Evolutionary conservation across 2,888 invertebrate genomes (phyloP).

Genomic region (Tinea trinotella): DNA sequence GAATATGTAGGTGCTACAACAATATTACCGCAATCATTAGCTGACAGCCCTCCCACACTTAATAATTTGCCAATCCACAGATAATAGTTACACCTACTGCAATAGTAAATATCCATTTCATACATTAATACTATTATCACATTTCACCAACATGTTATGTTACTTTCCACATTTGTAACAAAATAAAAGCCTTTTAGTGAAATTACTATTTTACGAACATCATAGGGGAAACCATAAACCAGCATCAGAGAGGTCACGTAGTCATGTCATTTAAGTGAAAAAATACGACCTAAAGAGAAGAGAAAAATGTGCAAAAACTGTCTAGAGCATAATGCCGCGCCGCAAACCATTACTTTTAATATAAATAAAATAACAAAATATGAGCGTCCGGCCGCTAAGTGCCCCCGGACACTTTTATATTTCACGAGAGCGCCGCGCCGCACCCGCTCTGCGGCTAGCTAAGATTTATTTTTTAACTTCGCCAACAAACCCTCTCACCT

Average conservation of each 20-base stretch:
- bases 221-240: slow-evolving; percentile 24
- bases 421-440: slow-evolving; percentile 40
- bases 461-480: slow-evolving; percentile 42
- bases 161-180: slow-evolving; percentile 7
- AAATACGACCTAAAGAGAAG: slow-evolving; percentile 64
- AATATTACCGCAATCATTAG: too few species aligned
- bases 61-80: too few species aligned
- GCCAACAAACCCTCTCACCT: slow-evolving; percentile 20
- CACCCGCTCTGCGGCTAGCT: slow-evolving; percentile 30
- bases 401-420: slow-evolving; percentile 69
- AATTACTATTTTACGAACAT: slow-evolving; percentile 21
- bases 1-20: too few species aligned
- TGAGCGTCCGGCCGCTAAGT: slow-evolving; percentile 71
- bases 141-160: background rate
- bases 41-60: too few species aligned
- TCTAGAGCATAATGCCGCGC: slow-evolving; percentile 62
- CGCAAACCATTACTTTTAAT: slow-evolving; percentile 70
- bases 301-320: slow-evolving; percentile 66
- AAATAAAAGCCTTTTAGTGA: slow-evolving; percentile 18
- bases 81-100: too few species aligned
- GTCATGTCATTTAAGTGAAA: slow-evolving; percentile 70
- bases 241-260: slow-evolving; percentile 54
- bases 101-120: too few species aligned
- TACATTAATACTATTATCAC: too few species aligned
- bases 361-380: slow-evolving; percentile 74